Evolutionary conservation across 2,888 invertebrate species (phyloP).

Genomic region (Noctua comes): DNA sequence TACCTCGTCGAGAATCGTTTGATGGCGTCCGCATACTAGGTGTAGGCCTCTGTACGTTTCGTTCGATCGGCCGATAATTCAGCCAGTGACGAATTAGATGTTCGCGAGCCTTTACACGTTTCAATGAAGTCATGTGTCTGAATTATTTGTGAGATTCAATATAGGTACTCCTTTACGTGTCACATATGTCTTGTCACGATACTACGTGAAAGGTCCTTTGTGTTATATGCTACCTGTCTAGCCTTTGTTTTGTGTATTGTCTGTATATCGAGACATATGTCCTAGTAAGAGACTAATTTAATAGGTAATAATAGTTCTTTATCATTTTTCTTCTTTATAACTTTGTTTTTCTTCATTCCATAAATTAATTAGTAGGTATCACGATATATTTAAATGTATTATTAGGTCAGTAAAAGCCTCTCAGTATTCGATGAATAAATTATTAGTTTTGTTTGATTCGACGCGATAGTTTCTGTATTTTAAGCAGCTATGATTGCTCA

Average conservation of each 20-base stretch:
- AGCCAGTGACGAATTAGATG: background rate
- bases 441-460: constrained; percentile 14
- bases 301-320: background rate
- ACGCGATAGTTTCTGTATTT: constrained; percentile 9
- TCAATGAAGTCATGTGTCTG: background rate
- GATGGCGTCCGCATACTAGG: background rate
- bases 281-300: background rate
- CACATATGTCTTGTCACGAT: constrained; percentile 2
- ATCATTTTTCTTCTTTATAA: background rate
- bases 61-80: background rate
- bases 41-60: background rate
- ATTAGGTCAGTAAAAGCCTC: constrained; percentile 36
- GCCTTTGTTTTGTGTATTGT: background rate
- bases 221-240: background rate
- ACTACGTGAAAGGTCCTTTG: background rate
- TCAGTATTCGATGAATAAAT: constrained; percentile 46
- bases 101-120: background rate
- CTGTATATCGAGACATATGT: background rate
- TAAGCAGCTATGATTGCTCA: background rate
- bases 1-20: background rate
- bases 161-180: background rate
- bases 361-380: background rate
- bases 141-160: constrained; percentile 12
- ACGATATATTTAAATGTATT: constrained; percentile 25
- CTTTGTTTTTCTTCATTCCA: background rate